These are phyloP conservation scores for Heliangelus exortis DNA, from an alignment of 2,797 vertebrate species.

Conservation along the genomic window DNA sequence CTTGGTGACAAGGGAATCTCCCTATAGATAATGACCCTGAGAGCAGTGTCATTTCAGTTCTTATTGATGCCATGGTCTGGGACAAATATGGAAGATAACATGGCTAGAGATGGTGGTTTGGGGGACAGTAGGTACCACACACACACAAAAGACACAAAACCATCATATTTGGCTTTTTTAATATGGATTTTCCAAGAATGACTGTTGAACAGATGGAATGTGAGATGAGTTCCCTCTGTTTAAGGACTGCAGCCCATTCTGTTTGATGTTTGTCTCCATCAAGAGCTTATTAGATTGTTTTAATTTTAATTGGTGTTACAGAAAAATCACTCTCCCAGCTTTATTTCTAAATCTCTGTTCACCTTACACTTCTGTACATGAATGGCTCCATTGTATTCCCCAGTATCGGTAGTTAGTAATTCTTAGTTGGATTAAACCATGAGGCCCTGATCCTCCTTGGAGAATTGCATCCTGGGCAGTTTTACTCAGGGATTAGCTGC, in stretches of 20 bases:
- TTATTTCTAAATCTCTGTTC: background rate
- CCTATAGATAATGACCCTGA: background rate
- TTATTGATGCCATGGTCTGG: background rate
- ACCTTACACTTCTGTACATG: background rate
- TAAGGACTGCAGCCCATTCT: background rate
- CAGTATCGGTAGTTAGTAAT: background rate
- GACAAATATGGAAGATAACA: background rate
- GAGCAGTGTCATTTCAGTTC: background rate
- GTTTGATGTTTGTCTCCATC: background rate
- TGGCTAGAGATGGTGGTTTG: background rate
- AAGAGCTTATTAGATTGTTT: background rate
- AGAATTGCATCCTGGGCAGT: background rate
- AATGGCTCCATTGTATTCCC: background rate
- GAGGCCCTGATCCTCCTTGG: background rate
- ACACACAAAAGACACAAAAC: background rate
- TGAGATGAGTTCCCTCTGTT: accelerated
- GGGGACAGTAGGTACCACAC: background rate
- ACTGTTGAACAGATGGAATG: background rate
- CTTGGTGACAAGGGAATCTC: background rate
- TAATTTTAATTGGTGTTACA: background rate
- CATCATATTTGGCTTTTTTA: background rate
- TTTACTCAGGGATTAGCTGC: background rate
- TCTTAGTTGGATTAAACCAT: background rate
- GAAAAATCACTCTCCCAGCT: background rate
- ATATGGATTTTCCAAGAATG: background rate